phyloP scores from a whole-genome alignment of 2,113 vertebrate species.

The Prunella fulvescens region DNA sequence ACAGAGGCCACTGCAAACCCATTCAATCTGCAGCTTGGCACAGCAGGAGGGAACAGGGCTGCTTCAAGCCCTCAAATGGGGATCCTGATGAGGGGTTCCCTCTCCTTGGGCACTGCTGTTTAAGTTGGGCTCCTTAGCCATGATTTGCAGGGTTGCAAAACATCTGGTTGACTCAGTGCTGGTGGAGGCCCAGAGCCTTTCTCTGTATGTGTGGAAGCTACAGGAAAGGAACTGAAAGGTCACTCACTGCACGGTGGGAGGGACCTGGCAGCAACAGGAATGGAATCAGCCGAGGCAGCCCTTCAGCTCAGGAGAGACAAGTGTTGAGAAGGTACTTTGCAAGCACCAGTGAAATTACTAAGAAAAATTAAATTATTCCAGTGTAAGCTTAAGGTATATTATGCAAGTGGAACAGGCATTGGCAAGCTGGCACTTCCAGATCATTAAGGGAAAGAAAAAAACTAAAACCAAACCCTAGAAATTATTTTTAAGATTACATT shows the following conservation, averaged over 20 bases:
- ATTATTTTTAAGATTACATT: not conserved
- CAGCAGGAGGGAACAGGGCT: not conserved
- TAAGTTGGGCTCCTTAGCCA: not conserved
- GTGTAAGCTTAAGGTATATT: not conserved
- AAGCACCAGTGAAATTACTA: not conserved
- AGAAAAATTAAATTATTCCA: not conserved
- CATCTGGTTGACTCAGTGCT: not conserved
- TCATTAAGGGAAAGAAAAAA: accelerated
- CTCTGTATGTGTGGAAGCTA: not conserved
- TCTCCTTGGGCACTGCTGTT: not conserved
- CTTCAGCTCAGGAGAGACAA: not conserved
- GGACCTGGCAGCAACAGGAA: not conserved
- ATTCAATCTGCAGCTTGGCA: not conserved
- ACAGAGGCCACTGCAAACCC: accelerated
- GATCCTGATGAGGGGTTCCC: not conserved
- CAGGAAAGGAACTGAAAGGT: slow-evolving; percentile 17
- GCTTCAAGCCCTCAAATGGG: not conserved
- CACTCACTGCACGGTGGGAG: not conserved
- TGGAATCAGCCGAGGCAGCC: not conserved
- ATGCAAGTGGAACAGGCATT: not conserved
- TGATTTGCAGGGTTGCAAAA: not conserved
- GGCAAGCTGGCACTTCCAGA: not conserved
- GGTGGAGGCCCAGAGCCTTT: not conserved
- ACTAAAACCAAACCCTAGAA: not conserved
- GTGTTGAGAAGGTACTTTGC: not conserved